Base-by-base conservation (phyloP, 2,888 invertebrate genomes). In the Carcina quercana region DNA sequence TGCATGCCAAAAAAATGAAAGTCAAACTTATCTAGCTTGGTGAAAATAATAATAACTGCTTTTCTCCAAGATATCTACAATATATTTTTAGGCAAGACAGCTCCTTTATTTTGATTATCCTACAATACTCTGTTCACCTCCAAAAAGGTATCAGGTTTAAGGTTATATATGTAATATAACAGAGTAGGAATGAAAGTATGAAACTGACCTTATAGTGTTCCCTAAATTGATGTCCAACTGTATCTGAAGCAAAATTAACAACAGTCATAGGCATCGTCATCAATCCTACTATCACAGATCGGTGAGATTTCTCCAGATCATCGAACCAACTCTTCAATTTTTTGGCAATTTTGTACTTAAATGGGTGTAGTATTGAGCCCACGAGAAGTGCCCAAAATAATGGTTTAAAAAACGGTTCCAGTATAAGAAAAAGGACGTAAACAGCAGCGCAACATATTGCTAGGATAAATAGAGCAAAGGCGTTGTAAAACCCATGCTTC, bases 291-390 rank as follows among this genome's bases (percentile, higher is more conserved):
- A 92, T 55, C 20, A 93, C 82, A 47, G 92, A 91, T 3, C 88
- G 89, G 40, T 88, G 86, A 0, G 88, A 86, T 38, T 87, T 86
- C 54, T 92, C 91, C 24, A 92, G 63, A 32, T 85, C 78, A 53
- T 88, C 86, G 58, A 95, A 91, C 96, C 96, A 96, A 44, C 88
- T 86, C 50, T 92, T 89, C 13, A 95, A 85, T 38, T 88, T 82
- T 37, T 89, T 89, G 0, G 95, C 90, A 25, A 97, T 70, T 34
- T 88, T 90, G 39, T 91, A 88, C 70, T 98, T 98, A 59, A 97
- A 92, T 0, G 98, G 98, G 70, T 97, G 96, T n/a, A 98, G 85
- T 21, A 97, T 93, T 1, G 97, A 96, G n/a, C 99, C 99, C 54
- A 97, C 95, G 17, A 99, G 83, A 34, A 97, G 84, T 0, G 98